Evolutionary conservation across 2,113 vertebrate genomes (phyloP).

Genomic region (Argyrosomus japonicus): DNA sequence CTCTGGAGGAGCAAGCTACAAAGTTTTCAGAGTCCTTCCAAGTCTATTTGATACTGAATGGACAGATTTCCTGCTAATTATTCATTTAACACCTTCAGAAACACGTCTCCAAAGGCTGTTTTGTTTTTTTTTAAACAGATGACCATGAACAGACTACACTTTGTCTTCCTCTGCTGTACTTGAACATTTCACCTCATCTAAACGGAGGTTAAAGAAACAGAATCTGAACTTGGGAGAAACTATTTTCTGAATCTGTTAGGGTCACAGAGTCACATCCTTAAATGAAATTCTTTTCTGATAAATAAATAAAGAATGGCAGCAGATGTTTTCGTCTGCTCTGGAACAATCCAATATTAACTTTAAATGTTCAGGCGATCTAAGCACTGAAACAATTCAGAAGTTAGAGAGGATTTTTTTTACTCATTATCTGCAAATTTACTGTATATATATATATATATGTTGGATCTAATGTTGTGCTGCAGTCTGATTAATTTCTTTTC

Average conservation of each 20-base stretch:
- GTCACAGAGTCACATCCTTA: background rate
- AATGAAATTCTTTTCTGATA: background rate
- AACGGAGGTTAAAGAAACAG: background rate
- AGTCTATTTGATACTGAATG: background rate
- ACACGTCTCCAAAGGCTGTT: background rate
- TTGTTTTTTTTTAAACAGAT: background rate
- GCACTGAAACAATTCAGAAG: background rate
- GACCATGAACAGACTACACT: conserved; percentile 22
- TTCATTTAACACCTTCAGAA: background rate
- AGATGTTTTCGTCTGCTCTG: background rate
- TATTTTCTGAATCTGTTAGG: background rate
- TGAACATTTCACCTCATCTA: conserved; percentile 10
- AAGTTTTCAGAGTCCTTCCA: background rate
- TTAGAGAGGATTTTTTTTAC: background rate
- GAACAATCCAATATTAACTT: background rate
- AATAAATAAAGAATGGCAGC: background rate
- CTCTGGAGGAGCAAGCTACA: background rate
- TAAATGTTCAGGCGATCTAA: background rate
- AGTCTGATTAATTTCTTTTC: background rate
- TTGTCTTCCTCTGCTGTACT: background rate
- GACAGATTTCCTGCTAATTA: background rate
- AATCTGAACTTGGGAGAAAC: background rate
- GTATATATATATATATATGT: background rate
- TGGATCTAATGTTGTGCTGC: background rate
- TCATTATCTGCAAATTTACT: background rate